Conservation (phyloP, 2,888 invertebrate species). For the Lamellibrachia satsuma region DNA sequence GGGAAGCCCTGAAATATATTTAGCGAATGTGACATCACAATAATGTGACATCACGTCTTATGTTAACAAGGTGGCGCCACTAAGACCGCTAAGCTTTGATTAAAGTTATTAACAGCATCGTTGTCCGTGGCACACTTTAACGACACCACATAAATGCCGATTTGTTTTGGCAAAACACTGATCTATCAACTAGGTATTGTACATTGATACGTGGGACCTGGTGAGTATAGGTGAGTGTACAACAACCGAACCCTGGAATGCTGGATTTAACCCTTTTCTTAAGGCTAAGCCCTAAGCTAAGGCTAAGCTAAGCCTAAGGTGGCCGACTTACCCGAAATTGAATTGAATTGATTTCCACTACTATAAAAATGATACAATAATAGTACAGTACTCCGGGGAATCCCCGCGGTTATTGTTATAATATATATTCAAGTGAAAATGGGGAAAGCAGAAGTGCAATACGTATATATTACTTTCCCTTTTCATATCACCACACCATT, state of each 20-base stretch:
- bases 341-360: no score
- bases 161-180: background rate
- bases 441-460: no score
- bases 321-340: no score
- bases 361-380: no score
- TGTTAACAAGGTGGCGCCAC: conserved; percentile 12
- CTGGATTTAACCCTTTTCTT: background rate
- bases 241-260: background rate
- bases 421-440: no score
- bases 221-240: background rate
- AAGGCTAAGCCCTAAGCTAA: background rate
- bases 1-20: background rate
- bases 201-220: background rate
- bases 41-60: background rate
- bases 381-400: no score
- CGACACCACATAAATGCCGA: background rate
- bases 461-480: no score
- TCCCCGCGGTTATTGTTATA: no score
- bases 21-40: background rate
- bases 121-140: background rate
- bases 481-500: no score
- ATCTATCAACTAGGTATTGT: background rate
- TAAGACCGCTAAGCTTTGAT: background rate
- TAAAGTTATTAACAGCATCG: background rate
- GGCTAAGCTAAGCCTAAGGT: no score